Percentiles rank a stretch among this genome's conserved stretches.
These are phyloP conservation scores for Aricia artaxerxes DNA, from an alignment of 2,888 invertebrate species.

Conservation along the genomic window DNA sequence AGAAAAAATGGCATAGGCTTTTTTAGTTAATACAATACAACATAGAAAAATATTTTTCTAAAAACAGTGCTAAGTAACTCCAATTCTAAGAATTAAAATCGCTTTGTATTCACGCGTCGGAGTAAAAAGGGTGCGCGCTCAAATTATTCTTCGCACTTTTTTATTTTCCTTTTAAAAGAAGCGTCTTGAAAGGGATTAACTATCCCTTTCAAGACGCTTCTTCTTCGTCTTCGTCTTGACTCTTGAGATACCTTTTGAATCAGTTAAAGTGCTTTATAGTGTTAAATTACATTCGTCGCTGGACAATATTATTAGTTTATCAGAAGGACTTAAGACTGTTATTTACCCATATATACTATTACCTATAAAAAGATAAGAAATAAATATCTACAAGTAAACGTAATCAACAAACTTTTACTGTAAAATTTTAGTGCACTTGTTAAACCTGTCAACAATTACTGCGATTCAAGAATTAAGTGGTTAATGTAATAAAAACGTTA, in stretches of 20 bases:
- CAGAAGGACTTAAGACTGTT: not conserved
- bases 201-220: no score
- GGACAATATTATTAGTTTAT: not conserved
- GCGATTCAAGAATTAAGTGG: no score
- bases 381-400: no score
- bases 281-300: not conserved
- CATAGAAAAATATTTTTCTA: not conserved
- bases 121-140: constrained; percentile 2
- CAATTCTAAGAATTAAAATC: not conserved
- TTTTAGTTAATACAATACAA: not conserved
- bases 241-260: not conserved
- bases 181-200: not conserved
- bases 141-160: constrained; percentile 18
- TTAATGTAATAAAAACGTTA: no score
- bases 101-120: constrained; percentile 23
- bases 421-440: no score
- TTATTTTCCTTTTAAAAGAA: constrained; percentile 14
- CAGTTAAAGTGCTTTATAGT: not conserved
- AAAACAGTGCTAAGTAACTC: constrained; percentile 13
- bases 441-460: no score
- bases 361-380: no score
- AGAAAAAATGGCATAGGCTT: not conserved
- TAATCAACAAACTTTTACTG: no score
- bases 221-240: no score
- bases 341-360: not conserved